A percentile compares a stretch with the other conserved stretches of the same genome.
These are phyloP conservation scores for Drosophila yooni DNA, from an alignment of 2,888 invertebrate species.

Conservation along the genomic window DNA sequence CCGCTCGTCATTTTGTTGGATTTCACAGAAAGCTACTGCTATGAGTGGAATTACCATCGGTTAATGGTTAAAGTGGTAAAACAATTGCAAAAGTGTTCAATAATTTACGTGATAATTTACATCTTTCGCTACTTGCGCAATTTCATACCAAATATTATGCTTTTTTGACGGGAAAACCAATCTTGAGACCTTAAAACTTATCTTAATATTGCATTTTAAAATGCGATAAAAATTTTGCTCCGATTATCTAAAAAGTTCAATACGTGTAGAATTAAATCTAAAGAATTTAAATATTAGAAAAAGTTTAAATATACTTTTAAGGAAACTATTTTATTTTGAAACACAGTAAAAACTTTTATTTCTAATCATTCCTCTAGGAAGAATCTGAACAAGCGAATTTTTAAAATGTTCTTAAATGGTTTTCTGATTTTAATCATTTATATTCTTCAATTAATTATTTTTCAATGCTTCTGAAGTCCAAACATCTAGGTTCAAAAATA, in stretches of 20 bases:
- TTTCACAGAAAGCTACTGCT: slow-evolving; percentile 14
- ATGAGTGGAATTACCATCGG: not conserved
- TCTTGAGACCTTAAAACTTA: not conserved
- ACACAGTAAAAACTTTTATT: not conserved
- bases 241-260: not conserved
- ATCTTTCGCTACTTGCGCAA: not conserved
- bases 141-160: not conserved
- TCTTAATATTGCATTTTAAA: not conserved
- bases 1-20: slow-evolving; percentile 33
- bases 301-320: not conserved
- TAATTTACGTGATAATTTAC: not conserved
- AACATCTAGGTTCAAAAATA: not conserved
- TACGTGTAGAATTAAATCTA: not conserved
- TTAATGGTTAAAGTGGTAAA: not conserved
- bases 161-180: not conserved
- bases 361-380: not conserved
- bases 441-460: not conserved
- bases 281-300: not conserved
- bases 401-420: too few relatives aligned
- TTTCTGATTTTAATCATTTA: not conserved
- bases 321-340: not conserved
- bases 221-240: not conserved
- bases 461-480: not conserved
- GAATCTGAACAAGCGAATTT: not conserved
- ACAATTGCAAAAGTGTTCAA: not conserved